Evolutionary conservation across 1,140 invertebrate genomes (phyloP).

Genomic region (Euura lappo): DNA sequence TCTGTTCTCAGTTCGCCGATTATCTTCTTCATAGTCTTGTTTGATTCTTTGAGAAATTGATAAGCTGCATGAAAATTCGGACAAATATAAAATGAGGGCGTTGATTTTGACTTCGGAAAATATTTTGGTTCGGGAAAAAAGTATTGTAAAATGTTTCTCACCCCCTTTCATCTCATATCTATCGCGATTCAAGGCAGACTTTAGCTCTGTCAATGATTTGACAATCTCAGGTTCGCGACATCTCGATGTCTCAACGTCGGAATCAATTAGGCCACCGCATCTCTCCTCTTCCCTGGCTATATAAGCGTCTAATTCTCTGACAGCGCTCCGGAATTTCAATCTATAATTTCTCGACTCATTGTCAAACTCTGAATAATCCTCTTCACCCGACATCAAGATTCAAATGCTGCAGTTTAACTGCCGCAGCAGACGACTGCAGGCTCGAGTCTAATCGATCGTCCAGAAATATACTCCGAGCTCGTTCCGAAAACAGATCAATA

Average conservation of each 20-base stretch:
- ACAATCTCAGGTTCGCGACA: not conserved
- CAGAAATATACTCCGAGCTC: not conserved
- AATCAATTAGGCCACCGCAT: not conserved
- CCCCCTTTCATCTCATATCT: not conserved
- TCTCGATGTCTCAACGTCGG: not conserved
- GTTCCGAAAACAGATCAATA: not conserved
- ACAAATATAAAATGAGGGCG: not conserved
- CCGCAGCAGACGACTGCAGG: not conserved
- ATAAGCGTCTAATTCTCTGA: not conserved
- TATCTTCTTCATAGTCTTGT: slow-evolving; percentile 21
- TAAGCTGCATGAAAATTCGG: slow-evolving; percentile 16
- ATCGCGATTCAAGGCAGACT: not conserved
- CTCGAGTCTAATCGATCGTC: not conserved
- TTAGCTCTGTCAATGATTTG: not conserved
- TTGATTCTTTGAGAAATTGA: slow-evolving; percentile 20
- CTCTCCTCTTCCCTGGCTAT: not conserved
- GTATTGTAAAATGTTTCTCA: not conserved
- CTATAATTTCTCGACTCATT: not conserved
- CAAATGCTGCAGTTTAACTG: not conserved
- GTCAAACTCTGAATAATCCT: not conserved
- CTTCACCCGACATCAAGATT: not conserved
- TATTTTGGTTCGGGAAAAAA: too few species aligned
- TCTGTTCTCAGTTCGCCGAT: slow-evolving; percentile 24
- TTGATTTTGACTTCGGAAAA: not conserved
- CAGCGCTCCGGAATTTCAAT: not conserved